Conservation (phyloP, 2,113 vertebrate genomes). For the Ameiurus melas region DNA sequence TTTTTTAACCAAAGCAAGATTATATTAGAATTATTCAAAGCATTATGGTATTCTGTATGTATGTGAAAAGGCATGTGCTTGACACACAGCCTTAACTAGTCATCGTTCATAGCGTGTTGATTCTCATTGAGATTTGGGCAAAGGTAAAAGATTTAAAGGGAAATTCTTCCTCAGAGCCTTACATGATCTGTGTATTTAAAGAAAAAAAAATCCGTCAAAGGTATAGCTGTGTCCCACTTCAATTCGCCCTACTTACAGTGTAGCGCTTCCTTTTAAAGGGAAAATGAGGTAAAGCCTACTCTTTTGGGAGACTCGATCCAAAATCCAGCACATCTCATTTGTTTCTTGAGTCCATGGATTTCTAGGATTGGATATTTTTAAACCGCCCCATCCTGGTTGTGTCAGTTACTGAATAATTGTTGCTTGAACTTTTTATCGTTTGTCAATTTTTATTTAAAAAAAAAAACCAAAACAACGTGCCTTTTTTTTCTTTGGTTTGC, state of each 20-base stretch:
- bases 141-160: constrained; percentile 36
- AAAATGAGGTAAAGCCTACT: background rate
- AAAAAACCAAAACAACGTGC: too few species aligned
- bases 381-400: constrained; percentile 47
- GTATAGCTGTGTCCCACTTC: background rate
- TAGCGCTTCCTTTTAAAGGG: background rate
- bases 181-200: background rate
- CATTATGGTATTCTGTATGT: constrained; percentile 39
- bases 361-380: constrained; percentile 39
- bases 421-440: constrained; percentile 48
- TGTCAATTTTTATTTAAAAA: background rate
- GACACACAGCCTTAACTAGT: constrained; percentile 52
- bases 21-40: constrained; percentile 47
- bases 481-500: background rate
- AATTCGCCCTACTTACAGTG: background rate
- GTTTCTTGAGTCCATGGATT: constrained; percentile 29
- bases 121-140: background rate
- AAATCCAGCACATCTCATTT: constrained; percentile 5
- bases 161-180: background rate
- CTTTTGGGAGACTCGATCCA: background rate
- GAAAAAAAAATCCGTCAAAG: background rate
- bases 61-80: constrained; percentile 24
- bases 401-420: constrained; percentile 53
- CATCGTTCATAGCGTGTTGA: constrained; percentile 7
- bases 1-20: constrained; percentile 67